phyloP scores from a whole-genome alignment of 64 coral and sea anemone genomes.

The Montipora efflorescens region DNA sequence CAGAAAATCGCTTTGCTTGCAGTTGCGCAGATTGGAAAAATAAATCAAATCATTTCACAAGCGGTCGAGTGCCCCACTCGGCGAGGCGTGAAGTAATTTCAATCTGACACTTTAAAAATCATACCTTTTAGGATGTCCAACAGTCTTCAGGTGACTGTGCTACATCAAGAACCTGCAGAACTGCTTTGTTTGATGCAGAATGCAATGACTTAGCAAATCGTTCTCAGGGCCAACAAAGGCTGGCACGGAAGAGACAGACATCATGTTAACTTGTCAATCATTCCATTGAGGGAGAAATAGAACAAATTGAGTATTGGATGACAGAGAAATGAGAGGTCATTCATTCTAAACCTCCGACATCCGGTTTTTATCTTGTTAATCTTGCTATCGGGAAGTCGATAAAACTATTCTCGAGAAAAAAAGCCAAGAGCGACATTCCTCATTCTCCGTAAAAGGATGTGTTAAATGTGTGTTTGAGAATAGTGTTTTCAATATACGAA shows the following conservation, averaged over 20 bases:
- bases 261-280: slow-evolving; percentile 26
- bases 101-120: neutral
- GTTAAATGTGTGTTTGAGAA: too few relatives aligned
- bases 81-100: neutral
- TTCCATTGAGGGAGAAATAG: neutral
- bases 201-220: neutral
- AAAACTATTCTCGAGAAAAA: too few relatives aligned
- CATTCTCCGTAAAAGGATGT: too few relatives aligned
- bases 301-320: neutral
- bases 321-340: too few relatives aligned
- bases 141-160: neutral
- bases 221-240: neutral
- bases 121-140: slow-evolving; percentile 25
- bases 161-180: neutral
- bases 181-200: neutral
- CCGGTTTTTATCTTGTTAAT: too few relatives aligned
- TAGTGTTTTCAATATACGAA: too few relatives aligned
- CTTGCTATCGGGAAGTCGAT: too few relatives aligned
- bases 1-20: neutral
- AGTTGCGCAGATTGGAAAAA: neutral
- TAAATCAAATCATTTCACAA: too few relatives aligned
- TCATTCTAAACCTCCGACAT: too few relatives aligned
- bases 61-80: too few relatives aligned
- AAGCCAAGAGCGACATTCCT: too few relatives aligned
- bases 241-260: slow-evolving; percentile 47